A percentile compares a stretch with the other conserved stretches of the same genome.
phyloP scores from a whole-genome alignment of 2,888 invertebrate genomes.

The Troglohyphantes excavatus region DNA sequence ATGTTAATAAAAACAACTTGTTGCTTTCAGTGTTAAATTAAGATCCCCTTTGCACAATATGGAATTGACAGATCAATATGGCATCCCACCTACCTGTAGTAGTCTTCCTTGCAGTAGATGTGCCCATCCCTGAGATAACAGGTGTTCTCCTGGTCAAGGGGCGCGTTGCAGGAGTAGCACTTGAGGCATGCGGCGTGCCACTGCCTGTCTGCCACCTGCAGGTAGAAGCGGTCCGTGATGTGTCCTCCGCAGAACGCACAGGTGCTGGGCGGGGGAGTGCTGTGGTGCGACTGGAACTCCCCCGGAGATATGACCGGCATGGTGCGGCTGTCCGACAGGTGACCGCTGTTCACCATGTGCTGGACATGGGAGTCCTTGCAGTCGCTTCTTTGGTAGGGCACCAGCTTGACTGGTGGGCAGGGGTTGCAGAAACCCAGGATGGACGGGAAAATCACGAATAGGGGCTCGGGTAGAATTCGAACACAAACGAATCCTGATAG shows the following conservation, averaged over 20 bases:
- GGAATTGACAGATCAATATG: no score
- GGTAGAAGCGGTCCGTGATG: slow-evolving; percentile 94
- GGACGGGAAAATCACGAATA: no score
- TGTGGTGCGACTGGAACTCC: neutral
- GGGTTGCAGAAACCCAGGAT: slow-evolving; percentile 1
- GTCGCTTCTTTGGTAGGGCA: slow-evolving; percentile 52
- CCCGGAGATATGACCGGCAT: slow-evolving; percentile 69
- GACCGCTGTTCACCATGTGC: slow-evolving; percentile 53
- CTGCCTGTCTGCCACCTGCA: slow-evolving; percentile 93
- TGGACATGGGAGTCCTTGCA: slow-evolving; percentile 34
- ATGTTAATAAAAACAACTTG: no score
- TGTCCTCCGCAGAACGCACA: slow-evolving; percentile 94
- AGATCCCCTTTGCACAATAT: no score
- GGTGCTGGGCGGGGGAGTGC: slow-evolving; percentile 41
- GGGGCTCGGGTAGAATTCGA: no score
- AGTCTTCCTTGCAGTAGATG: slow-evolving; percentile 98
- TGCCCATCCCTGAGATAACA: slow-evolving; percentile 96
- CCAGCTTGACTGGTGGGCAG: slow-evolving; percentile 52
- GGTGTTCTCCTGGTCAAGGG: slow-evolving; percentile 93
- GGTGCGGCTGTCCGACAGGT: no score
- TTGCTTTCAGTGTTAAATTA: no score
- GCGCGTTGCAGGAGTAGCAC: slow-evolving; percentile 94
- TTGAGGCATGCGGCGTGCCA: slow-evolving; percentile 96
- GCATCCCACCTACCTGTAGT: slow-evolving; percentile 90
- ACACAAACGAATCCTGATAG: no score